phyloP scores from a whole-genome alignment of 2,888 invertebrate genomes.

The Phymatocera aterrima region DNA sequence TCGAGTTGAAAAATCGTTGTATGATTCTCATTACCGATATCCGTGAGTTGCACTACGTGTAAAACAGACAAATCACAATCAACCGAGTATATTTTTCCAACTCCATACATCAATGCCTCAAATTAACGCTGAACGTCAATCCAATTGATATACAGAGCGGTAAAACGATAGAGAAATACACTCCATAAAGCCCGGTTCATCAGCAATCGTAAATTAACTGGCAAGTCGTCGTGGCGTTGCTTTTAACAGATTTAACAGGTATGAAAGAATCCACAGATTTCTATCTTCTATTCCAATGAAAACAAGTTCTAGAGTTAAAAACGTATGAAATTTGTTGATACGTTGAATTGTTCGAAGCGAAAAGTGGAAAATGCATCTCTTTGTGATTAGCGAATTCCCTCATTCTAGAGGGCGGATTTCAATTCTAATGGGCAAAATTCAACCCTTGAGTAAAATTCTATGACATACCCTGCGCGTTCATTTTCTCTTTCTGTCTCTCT shows the following conservation, averaged over 20 bases:
- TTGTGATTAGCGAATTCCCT: neutral
- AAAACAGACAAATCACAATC: conserved; percentile 11
- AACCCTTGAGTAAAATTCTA: neutral
- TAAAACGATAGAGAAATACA: conserved; percentile 19
- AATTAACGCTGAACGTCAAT: neutral
- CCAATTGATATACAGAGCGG: neutral
- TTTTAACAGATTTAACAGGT: neutral
- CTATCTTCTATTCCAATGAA: too few relatives aligned
- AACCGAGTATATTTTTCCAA: conserved; percentile 1
- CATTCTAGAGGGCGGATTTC: neutral
- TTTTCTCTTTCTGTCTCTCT: neutral
- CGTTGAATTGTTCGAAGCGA: too few relatives aligned
- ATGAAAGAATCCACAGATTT: too few relatives aligned
- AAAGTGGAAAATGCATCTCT: neutral
- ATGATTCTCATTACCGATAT: neutral
- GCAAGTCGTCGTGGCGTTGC: neutral
- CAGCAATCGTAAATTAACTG: conserved; percentile 29
- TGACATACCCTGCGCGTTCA: neutral
- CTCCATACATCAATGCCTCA: conserved; percentile 22
- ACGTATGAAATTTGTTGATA: too few relatives aligned
- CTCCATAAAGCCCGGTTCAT: conserved; percentile 14
- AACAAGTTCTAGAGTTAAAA: too few relatives aligned
- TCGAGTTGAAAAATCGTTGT: neutral
- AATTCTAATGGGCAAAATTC: neutral
- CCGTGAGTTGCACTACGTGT: neutral